Base-by-base conservation (phyloP, 2,888 invertebrate species). In the Mythimna ferrago region DNA sequence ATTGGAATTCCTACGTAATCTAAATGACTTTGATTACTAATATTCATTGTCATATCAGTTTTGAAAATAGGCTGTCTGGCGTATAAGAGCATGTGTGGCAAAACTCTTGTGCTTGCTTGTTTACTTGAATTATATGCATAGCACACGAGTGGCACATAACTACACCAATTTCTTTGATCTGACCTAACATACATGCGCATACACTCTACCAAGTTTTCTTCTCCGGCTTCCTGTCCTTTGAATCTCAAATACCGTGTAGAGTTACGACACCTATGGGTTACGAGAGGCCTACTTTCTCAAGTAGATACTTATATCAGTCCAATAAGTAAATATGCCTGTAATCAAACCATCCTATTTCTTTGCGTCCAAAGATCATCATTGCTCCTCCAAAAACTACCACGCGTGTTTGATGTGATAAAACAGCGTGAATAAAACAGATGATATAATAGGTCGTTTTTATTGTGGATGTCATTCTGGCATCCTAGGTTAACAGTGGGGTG, bases 241-340 rank as follows among this genome's bases (percentile, higher is more conserved):
- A 38, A 19, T 41, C n/a, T 26, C 21, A 16, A 57, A 32, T 63
- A 32, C 10, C 16, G 9, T 21, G 16, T 35, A n/a, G 6, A 51
- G 57, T 63, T 64, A n/a, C 14, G 9, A 48, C 64, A 41, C 0
- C 10, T 57, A 26, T 1, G 11, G 11, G 9, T 3, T 26, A 71
- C 14, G 14, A 4, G 10, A 11, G 41, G 77, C 77, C 67, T 73
- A 76, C 51, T 58, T 58, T 58, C 38, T 60, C 2, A 60, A 11
- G 38, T 38, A n/a, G 5, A 10, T 38, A n/a, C 11, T n/a, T n/a
- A 58, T 9, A 9, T n/a, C n/a, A 38, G n/a, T 38, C 11, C n/a
- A 38, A 60, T 38, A 60, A 35, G 57, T 57, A 32, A 7, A 6
- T 57, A 21, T 54, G 21, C 10, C 32, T n/a, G n/a, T 57, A 32